Percentiles rank a stretch among this genome's conserved stretches.
These are phyloP conservation scores for Neolamprologus devosi DNA, from an alignment of 2,113 vertebrate species.

Conservation along the genomic window DNA sequence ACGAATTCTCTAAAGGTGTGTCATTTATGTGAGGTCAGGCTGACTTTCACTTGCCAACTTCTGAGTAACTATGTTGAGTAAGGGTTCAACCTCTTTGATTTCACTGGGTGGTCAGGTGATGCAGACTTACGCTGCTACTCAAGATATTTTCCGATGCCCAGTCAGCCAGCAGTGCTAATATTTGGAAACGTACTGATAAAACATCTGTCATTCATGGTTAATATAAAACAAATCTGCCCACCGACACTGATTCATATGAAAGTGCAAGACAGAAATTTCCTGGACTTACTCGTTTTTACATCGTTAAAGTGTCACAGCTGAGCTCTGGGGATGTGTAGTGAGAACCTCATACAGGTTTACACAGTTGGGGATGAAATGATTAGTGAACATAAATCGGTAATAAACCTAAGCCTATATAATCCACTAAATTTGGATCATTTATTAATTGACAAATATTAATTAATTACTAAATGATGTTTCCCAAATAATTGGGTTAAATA, in stretches of 20 bases:
- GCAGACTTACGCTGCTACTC: not conserved
- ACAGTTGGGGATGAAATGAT: not conserved
- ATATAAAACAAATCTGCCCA: not conserved
- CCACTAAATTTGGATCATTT: not conserved
- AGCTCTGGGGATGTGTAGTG: not conserved
- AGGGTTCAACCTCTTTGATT: not conserved
- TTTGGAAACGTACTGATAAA: not conserved
- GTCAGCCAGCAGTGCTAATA: not conserved
- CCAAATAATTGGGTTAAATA: not conserved
- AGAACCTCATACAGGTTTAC: not conserved
- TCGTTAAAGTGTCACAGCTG: not conserved
- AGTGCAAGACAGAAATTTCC: not conserved
- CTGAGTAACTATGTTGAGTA: constrained; percentile 28
- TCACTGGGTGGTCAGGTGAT: not conserved
- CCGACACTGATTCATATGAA: not conserved
- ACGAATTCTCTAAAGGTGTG: constrained; percentile 1
- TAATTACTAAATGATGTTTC: not conserved
- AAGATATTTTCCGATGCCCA: not conserved
- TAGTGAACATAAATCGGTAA: not conserved
- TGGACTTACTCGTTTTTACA: not conserved
- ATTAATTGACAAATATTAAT: not conserved
- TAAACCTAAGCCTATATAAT: not conserved
- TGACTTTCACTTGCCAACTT: constrained; percentile 1
- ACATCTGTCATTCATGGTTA: not conserved
- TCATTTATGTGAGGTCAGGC: not conserved